phyloP scores from a whole-genome alignment of 2,888 invertebrate genomes.

The Eledona agricola region DNA sequence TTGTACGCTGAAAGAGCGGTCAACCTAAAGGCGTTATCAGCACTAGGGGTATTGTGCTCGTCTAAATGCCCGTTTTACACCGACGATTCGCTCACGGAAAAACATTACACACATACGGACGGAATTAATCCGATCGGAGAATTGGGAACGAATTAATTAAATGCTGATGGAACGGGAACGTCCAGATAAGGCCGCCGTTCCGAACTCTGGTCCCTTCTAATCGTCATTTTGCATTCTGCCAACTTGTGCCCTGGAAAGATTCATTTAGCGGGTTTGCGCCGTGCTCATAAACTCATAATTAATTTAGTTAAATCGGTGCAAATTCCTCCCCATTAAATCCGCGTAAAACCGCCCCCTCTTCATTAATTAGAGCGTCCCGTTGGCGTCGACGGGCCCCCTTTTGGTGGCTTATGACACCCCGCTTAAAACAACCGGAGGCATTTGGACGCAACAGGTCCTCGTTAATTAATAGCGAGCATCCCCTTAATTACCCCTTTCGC shows the following conservation, averaged over 20 bases:
- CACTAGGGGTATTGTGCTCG: conserved; percentile 41
- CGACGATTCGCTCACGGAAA: conserved; percentile 37
- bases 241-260: no score
- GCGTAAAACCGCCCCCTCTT: conserved; percentile 1
- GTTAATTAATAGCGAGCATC: conserved; percentile 63
- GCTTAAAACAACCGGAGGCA: conserved; percentile 44
- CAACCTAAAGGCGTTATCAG: conserved; percentile 43
- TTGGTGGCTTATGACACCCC: conserved; percentile 24
- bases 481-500: conserved; percentile 63
- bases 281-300: no score
- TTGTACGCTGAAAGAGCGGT: conserved; percentile 45
- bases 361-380: conserved; percentile 24
- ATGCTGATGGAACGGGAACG: conserved; percentile 19
- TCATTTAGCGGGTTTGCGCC: no score
- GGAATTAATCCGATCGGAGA: conserved; percentile 33
- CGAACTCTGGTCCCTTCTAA: no score
- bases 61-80: conserved; percentile 45
- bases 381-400: conserved; percentile 20
- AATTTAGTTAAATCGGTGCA: no score
- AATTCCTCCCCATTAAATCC: no score
- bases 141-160: conserved; percentile 30
- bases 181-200: no score
- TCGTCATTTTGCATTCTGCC: no score
- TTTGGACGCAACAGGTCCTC: conserved; percentile 59
- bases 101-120: conserved; percentile 37